Evolutionary conservation across 64 coral and sea anemone genomes (phyloP).

Genomic region (Catalaphyllia jardinei): DNA sequence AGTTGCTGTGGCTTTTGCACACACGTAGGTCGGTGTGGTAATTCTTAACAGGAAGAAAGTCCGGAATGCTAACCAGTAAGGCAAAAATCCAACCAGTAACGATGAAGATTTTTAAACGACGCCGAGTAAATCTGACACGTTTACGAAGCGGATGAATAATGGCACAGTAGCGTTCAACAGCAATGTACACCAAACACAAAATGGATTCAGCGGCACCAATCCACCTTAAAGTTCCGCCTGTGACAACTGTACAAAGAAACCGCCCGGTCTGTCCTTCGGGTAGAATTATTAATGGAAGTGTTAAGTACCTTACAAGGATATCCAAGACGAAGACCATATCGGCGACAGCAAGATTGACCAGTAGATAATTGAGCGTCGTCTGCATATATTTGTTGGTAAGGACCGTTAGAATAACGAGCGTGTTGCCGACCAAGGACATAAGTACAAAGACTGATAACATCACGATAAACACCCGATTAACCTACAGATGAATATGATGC

Average conservation of each 20-base stretch:
- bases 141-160: conserved; percentile 11
- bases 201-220: conserved; percentile 18
- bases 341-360: conserved; percentile 32
- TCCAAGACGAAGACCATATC: conserved; percentile 26
- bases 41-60: background rate
- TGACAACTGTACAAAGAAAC: conserved; percentile 6
- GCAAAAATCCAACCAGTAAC: background rate
- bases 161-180: conserved; percentile 41
- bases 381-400: conserved; percentile 9
- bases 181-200: conserved; percentile 4
- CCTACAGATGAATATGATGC: too few species aligned
- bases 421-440: background rate
- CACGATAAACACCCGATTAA: too few species aligned
- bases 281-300: background rate
- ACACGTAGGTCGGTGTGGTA: background rate
- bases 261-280: conserved; percentile 9
- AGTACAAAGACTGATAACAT: background rate
- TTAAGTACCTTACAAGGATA: background rate
- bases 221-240: background rate
- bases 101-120: background rate
- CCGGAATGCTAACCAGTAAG: background rate
- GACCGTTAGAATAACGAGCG: background rate
- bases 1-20: background rate
- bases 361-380: conserved; percentile 19
- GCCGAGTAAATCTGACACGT: background rate